A percentile compares a stretch with the other conserved stretches of the same genome.
Evolutionary conservation across 2,113 vertebrate genomes (phyloP).

Genomic region (Gymnorhina tibicen): DNA sequence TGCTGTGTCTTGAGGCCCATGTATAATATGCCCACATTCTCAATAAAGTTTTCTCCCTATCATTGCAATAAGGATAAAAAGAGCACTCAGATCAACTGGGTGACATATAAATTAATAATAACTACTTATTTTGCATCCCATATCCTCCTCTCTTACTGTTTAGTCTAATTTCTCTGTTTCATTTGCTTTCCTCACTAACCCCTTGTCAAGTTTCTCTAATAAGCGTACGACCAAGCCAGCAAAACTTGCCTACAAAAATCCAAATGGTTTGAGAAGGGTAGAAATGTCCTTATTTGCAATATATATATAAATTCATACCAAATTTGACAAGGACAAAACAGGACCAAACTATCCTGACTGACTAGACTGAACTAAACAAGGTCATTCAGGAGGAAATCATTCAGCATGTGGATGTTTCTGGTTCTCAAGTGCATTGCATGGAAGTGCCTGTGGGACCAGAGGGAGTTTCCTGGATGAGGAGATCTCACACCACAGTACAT

Average conservation of each 20-base stretch:
- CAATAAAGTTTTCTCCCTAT: not conserved
- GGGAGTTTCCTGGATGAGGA: constrained; percentile 41
- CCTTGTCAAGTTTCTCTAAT: not conserved
- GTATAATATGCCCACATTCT: not conserved
- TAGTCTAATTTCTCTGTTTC: not conserved
- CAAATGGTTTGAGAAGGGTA: not conserved
- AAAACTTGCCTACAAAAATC: not conserved
- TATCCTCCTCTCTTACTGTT: not conserved
- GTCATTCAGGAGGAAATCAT: constrained; percentile 32
- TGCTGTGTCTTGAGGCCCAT: not conserved
- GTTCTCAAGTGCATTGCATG: not conserved
- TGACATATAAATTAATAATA: not conserved
- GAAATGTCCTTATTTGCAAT: not conserved
- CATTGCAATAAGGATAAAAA: not conserved
- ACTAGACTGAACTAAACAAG: not conserved
- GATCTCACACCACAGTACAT: constrained; percentile 12
- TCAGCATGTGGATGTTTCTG: not conserved
- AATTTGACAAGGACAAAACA: not conserved
- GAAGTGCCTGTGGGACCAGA: constrained; percentile 34
- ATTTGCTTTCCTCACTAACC: not conserved
- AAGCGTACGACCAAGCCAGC: not conserved
- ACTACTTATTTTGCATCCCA: not conserved
- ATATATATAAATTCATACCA: not conserved
- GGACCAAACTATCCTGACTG: not conserved
- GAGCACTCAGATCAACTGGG: not conserved